These are phyloP conservation scores for Teinopalpus imperialis DNA, from an alignment of 2,888 invertebrate genomes.

Conservation along the genomic window DNA sequence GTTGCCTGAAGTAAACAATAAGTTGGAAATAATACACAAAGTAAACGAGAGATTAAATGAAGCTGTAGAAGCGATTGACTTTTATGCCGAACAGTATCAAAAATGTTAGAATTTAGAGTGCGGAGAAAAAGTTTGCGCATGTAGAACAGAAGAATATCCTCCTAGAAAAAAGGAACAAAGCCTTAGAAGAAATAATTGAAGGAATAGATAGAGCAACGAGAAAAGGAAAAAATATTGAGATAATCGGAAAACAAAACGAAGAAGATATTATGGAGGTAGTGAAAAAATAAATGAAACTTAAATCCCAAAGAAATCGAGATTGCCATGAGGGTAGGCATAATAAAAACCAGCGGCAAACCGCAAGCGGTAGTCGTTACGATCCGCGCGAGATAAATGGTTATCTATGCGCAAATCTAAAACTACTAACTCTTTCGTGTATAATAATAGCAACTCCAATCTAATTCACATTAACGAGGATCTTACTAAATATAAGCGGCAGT, in stretches of 20 bases:
- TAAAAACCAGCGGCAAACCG: background rate
- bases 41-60: background rate
- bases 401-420: background rate
- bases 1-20: background rate
- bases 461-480: conserved; percentile 10
- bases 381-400: background rate
- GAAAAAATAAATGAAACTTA: background rate
- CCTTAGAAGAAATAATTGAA: background rate
- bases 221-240: conserved; percentile 1
- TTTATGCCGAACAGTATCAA: background rate
- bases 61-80: background rate
- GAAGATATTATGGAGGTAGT: background rate
- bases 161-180: background rate
- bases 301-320: background rate
- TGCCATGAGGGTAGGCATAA: background rate
- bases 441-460: background rate
- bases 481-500: conserved; percentile 4
- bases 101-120: conserved; percentile 1
- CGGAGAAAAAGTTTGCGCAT: background rate
- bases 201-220: background rate
- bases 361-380: background rate
- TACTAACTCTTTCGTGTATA: background rate
- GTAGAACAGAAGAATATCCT: background rate
- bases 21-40: background rate
- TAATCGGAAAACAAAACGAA: background rate